phyloP scores from a whole-genome alignment of 2,888 invertebrate genomes.

The Dilophus febrilis region DNA sequence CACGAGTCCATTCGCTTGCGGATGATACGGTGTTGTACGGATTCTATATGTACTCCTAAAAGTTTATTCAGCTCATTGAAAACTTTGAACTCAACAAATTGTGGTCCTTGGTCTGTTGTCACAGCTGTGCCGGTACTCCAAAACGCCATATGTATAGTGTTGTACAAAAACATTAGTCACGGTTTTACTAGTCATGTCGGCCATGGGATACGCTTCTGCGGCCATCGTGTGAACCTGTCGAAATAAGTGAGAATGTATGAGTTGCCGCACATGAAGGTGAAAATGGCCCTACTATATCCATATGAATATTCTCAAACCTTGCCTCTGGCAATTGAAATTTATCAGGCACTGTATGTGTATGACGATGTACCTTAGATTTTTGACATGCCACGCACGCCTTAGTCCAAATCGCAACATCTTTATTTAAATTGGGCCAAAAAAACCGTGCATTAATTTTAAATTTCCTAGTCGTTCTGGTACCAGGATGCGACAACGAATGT shows the following conservation, averaged over 20 bases:
- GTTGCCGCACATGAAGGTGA: conserved; percentile 12
- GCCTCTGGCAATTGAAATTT: background rate
- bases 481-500: conserved; percentile 8
- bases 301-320: background rate
- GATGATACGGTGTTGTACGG: conserved; percentile 20
- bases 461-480: conserved; percentile 10
- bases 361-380: background rate
- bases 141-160: conserved; percentile 27
- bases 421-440: conserved; percentile 1
- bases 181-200: conserved; percentile 12
- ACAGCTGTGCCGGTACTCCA: conserved; percentile 21
- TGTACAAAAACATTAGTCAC: conserved; percentile 17
- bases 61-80: conserved; percentile 16
- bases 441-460: conserved; percentile 13
- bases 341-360: background rate
- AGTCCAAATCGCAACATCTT: background rate
- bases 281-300: conserved; percentile 16
- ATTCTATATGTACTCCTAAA: conserved; percentile 14
- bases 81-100: conserved; percentile 21
- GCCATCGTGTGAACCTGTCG: conserved; percentile 14
- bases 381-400: conserved; percentile 5
- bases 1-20: conserved; percentile 24
- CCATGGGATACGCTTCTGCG: conserved; percentile 14
- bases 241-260: conserved; percentile 20
- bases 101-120: conserved; percentile 14